Base-by-base conservation (phyloP, 2,797 vertebrate genomes). In the Clangula hyemalis region DNA sequence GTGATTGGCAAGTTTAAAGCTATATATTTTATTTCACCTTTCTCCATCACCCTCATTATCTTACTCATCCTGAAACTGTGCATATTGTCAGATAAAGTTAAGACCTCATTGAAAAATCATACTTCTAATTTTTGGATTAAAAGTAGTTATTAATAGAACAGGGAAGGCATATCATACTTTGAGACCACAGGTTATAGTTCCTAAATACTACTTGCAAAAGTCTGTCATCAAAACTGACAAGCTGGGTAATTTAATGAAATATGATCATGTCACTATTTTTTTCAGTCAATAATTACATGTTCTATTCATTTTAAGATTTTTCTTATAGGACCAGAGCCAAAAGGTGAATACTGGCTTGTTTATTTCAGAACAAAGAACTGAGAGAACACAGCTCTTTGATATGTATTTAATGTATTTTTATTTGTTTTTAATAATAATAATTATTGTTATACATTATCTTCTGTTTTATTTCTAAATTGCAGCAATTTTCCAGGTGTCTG, bases 261-360 rank as follows among this genome's bases (percentile, higher is more conserved):
- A 14, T 57, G 22, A 38, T 58, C 18, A 5, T 45, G 19, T 20
- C 4, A 43, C 4, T 65, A 25, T 53, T n/a, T 9, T 9, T 18
- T 24, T 10, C 3, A 10, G 5, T n/a, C 8, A 3, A 18, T 68
- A 90, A 30, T 72, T 58, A 12, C 9, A 20, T 38, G 3, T 45
- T 60, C 7, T 69, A 34, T 41, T 64, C 0, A 56, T 68, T 71
- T 53, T 51, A 78, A 69, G 24, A 20, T 2, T 36, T 56, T 61
- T 43, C 8, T 28, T 10, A 8, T 49, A 10, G 5, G 13, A 39
- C 2, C 2, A 36, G 6, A 60, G 3, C 49, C 10, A 71, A 74
- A 22, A 36, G 24, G 21, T 51, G 10, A 75, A 21, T 56, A 41
- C 21, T 28, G 0, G 0, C 6, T 85, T 6, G 1, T 78, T 71